Base-by-base conservation (phyloP, 2,113 vertebrate species). In the Puffinus mauretanicus region DNA sequence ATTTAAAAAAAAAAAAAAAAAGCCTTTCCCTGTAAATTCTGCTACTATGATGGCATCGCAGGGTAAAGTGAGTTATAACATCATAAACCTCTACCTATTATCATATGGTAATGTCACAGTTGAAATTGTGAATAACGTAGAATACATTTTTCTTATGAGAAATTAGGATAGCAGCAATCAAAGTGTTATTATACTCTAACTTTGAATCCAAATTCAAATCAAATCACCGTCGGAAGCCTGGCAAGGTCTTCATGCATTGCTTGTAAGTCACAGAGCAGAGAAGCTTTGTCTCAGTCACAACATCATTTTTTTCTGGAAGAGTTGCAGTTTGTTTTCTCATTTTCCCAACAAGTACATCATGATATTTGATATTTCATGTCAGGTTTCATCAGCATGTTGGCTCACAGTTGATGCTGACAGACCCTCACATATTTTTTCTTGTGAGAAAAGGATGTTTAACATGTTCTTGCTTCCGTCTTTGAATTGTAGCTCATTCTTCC, bases 201-300 rank as follows among this genome's bases (percentile, higher is more conserved):
- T 96, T 94, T 76, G 10, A 96, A 75, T 61, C 34, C 75, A 80
- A 87, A 84, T 88, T 82, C n/a, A 88, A 40, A 87, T 69, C 51
- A 82, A 89, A 80, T 93, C 75, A 55, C 17, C 19, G 3, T 44
- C 30, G 85, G 19, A 90, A 77, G 9, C 30, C 29, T 93, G 77
- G 13, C n/a, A 67, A 86, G 20, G 2, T 77, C 77, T 66, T 70
- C 15, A 32, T 73, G 29, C 22, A 36, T 77, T 82, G 20, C 29
- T 84, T 38, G 9, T 65, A 60, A 38, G 20, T 54, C 32, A 77
- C 19, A 76, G 54, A 93, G 30, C 34, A 71, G 36, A 83, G 24
- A 46, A 85, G 18, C 51, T 86, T 86, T 65, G 21, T 90, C 29
- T 75, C 21, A 17, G 40, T 71, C 16, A 80, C 17, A 72, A 18